These are phyloP conservation scores for Polymixis lichenea DNA, from an alignment of 2,888 invertebrate species.

Conservation along the genomic window DNA sequence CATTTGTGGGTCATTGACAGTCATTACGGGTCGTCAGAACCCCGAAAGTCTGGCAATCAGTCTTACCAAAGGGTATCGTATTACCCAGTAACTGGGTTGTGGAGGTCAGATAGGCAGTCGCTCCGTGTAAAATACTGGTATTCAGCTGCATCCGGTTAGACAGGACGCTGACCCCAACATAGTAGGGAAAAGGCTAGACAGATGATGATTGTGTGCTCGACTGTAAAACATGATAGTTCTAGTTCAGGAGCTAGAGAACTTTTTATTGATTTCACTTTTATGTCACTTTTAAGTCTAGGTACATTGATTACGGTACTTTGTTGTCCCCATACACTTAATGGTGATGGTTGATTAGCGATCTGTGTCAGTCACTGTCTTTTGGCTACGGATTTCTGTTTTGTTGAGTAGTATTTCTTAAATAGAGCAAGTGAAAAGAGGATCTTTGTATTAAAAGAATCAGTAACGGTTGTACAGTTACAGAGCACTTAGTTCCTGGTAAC, in stretches of 20 bases:
- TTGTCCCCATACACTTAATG: neutral
- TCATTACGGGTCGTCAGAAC: too few relatives aligned
- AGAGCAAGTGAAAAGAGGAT: neutral
- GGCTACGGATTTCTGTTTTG: conserved; percentile 1
- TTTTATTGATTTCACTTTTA: neutral
- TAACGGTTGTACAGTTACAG: neutral
- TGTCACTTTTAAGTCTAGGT: neutral
- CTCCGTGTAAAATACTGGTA: too few relatives aligned
- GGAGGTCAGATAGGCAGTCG: too few relatives aligned
- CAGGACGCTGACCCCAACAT: too few relatives aligned
- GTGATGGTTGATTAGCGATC: conserved; percentile 14
- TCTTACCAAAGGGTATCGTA: too few relatives aligned
- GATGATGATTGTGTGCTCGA: neutral
- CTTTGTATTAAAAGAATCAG: neutral
- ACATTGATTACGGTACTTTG: neutral
- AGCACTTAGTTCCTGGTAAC: neutral
- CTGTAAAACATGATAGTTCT: conserved; percentile 19
- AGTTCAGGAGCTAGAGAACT: conserved; percentile 6
- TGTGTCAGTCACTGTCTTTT: conserved; percentile 8
- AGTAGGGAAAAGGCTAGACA: too few relatives aligned
- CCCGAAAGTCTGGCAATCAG: too few relatives aligned
- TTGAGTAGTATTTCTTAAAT: neutral
- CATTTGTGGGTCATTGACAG: too few relatives aligned
- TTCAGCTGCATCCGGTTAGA: too few relatives aligned
- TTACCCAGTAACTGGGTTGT: too few relatives aligned